Evolutionary conservation across 1,140 invertebrate species (phyloP).

Genomic region (Nephila pilipes): DNA sequence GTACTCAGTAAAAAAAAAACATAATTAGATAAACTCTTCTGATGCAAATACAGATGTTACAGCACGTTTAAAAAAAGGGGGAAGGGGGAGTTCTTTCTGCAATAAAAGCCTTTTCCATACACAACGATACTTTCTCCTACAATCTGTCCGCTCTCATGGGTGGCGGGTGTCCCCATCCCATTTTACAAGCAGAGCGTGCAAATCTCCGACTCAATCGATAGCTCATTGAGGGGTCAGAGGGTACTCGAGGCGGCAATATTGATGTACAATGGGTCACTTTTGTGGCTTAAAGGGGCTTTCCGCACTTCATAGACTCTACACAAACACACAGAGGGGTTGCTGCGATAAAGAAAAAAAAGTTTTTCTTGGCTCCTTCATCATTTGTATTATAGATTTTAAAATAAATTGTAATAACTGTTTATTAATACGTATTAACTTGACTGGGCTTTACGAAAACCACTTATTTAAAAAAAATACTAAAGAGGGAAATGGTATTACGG

Average conservation of each 20-base stretch:
- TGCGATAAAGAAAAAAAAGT: neutral
- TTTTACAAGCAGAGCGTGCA: constrained; percentile 21
- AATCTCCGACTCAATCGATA: constrained; percentile 39
- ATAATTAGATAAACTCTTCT: neutral
- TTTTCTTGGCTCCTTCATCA: neutral
- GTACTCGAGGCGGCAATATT: neutral
- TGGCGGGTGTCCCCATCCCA: constrained; percentile 17
- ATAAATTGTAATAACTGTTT: neutral
- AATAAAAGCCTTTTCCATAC: neutral
- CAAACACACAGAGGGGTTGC: constrained; percentile 31
- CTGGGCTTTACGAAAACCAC: neutral
- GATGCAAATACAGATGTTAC: constrained; percentile 7
- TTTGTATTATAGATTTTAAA: neutral
- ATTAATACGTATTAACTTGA: neutral
- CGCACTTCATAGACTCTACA: constrained; percentile 64
- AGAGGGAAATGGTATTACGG: neutral
- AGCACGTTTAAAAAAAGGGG: neutral
- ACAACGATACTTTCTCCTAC: neutral
- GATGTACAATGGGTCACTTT: constrained; percentile 72
- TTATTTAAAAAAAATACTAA: neutral
- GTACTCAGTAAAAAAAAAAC: too few relatives aligned
- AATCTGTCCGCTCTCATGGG: constrained; percentile 47
- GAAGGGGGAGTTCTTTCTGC: neutral
- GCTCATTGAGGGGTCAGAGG: constrained; percentile 50
- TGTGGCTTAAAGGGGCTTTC: constrained; percentile 75